Conservation (phyloP, 2,113 vertebrate species). For the Seriola rivoliana region DNA sequence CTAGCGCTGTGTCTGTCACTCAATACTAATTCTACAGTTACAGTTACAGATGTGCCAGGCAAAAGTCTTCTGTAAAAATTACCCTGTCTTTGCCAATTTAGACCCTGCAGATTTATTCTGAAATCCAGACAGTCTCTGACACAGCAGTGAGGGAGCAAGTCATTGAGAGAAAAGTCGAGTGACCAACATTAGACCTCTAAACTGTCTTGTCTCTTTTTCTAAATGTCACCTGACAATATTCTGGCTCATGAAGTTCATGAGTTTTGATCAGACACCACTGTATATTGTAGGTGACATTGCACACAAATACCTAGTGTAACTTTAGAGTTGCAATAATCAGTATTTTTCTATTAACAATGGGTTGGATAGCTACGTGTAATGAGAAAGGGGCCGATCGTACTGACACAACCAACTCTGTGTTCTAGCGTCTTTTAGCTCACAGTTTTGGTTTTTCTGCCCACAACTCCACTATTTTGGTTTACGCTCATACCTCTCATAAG, state of each 20-base stretch:
- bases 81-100: conserved; percentile 14
- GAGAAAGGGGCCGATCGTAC: not conserved
- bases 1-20: conserved; percentile 1
- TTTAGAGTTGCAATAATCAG: not conserved
- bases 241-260: not conserved
- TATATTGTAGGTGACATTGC: not conserved
- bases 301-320: not conserved
- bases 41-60: not conserved
- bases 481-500: not conserved
- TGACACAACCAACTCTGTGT: not conserved
- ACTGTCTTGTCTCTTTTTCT: too few relatives aligned
- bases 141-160: not conserved
- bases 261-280: not conserved
- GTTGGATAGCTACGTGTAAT: not conserved
- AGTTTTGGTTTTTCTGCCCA: not conserved
- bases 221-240: not conserved
- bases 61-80: conserved; percentile 12
- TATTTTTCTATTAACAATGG: not conserved
- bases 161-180: not conserved
- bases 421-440: not conserved
- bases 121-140: not conserved
- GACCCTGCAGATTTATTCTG: not conserved
- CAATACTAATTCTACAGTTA: not conserved
- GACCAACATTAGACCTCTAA: not conserved
- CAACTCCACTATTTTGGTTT: not conserved